These are phyloP conservation scores for Fragum whitleyi DNA, from an alignment of 2,888 invertebrate species.

Conservation along the genomic window DNA sequence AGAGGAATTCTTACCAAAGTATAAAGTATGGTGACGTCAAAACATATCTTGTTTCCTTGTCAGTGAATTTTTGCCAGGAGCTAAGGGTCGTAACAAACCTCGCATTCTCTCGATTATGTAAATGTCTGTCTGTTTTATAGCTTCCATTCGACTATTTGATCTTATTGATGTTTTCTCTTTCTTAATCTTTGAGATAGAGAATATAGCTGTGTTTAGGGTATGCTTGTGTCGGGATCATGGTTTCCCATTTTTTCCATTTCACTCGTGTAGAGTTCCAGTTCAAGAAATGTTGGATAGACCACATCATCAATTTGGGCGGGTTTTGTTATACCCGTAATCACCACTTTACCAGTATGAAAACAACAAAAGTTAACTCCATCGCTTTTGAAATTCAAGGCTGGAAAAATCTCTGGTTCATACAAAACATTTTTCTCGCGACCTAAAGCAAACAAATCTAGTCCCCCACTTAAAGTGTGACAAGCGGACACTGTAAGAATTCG, in stretches of 20 bases:
- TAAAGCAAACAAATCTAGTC: constrained; percentile 16
- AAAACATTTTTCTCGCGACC: background rate
- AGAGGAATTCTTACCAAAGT: constrained; percentile 15
- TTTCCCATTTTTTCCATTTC: background rate
- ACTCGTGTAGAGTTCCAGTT: constrained; percentile 9
- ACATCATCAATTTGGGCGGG: constrained; percentile 1
- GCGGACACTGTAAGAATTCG: constrained; percentile 27
- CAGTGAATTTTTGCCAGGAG: too few species aligned
- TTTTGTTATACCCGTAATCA: constrained; percentile 41
- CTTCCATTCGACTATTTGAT: too few species aligned
- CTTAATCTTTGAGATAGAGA: too few species aligned
- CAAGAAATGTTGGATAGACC: constrained; percentile 7
- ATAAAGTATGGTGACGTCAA: background rate
- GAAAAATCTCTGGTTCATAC: constrained; percentile 39
- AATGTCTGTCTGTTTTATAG: constrained; percentile 4
- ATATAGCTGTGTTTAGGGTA: too few species aligned
- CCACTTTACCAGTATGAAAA: constrained; percentile 41
- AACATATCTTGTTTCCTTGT: too few species aligned
- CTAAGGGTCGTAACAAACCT: too few species aligned
- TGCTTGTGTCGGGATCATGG: too few species aligned
- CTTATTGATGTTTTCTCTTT: too few species aligned
- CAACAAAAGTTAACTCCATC: constrained; percentile 27
- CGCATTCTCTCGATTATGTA: constrained; percentile 14
- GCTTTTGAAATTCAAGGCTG: constrained; percentile 15
- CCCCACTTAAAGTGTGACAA: constrained; percentile 10